A percentile compares a stretch with the other conserved stretches of the same genome.
These are phyloP conservation scores for Pedetes capensis DNA, from an alignment of 2,113 vertebrate species.

Conservation along the genomic window DNA sequence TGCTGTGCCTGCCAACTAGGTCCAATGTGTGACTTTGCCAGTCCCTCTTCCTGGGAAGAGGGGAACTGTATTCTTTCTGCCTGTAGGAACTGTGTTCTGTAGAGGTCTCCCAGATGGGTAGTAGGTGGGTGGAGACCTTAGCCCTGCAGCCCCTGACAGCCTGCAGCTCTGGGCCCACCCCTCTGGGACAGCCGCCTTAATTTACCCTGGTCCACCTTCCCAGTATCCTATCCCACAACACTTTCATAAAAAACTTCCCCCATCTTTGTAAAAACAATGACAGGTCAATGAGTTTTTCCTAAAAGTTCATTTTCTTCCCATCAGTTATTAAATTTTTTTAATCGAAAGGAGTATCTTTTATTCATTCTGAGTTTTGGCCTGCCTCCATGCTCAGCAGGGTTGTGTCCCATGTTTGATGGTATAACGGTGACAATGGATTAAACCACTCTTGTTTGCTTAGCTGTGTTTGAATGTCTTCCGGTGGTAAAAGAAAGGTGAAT, in stretches of 20 bases:
- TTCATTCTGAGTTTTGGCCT: no score
- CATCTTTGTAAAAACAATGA: background rate
- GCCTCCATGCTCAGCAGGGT: background rate
- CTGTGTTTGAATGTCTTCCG: background rate
- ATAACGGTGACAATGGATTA: background rate
- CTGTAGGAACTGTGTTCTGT: no score
- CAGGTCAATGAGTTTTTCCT: background rate
- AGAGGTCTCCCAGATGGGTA: background rate
- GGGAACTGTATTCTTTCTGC: background rate
- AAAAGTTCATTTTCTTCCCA: background rate
- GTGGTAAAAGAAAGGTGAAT: background rate
- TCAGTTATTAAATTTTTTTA: background rate
- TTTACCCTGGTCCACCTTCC: no score
- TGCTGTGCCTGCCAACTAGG: background rate
- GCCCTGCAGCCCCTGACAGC: no score
- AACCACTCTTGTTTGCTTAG: background rate
- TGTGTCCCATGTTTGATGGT: background rate
- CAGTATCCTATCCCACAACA: background rate
- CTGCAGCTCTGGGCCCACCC: background rate
- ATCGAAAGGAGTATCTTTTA: background rate
- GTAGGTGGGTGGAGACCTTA: background rate
- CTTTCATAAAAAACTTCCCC: background rate
- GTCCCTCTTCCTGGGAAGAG: background rate
- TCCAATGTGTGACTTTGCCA: background rate
- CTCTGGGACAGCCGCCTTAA: background rate